These are phyloP conservation scores for Desoria tigrina DNA, from an alignment of 2,888 invertebrate genomes.

Conservation along the genomic window DNA sequence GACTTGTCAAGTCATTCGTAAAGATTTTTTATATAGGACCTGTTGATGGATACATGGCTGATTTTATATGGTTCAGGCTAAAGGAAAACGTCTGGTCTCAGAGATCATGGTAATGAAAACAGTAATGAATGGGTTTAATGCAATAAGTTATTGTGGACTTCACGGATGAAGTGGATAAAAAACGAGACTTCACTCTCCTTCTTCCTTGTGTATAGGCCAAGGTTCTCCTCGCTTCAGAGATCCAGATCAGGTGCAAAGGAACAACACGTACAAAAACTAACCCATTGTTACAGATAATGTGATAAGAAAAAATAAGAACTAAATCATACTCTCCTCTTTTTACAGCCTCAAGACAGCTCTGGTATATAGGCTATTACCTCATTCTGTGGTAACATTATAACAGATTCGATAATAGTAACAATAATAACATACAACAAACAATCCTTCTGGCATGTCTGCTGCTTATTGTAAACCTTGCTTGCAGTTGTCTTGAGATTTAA, in stretches of 20 bases:
- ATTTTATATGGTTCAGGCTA: too few relatives aligned
- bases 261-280: constrained; percentile 14
- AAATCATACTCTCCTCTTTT: not conserved
- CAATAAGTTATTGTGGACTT: constrained; percentile 1
- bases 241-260: constrained; percentile 47
- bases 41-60: not conserved
- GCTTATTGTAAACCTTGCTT: too few relatives aligned
- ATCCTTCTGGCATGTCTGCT: too few relatives aligned
- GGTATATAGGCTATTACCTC: too few relatives aligned
- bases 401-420: too few relatives aligned
- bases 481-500: too few relatives aligned
- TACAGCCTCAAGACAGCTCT: not conserved
- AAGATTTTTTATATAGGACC: not conserved
- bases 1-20: constrained; percentile 6
- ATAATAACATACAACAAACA: too few relatives aligned
- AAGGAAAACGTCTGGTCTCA: too few relatives aligned
- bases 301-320: not conserved
- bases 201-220: constrained; percentile 49
- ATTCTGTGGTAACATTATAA: too few relatives aligned
- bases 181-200: constrained; percentile 40
- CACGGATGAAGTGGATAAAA: constrained; percentile 18
- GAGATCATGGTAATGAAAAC: constrained; percentile 4
- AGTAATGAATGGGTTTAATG: constrained; percentile 11
- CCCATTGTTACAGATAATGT: constrained; percentile 35
- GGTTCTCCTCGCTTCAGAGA: constrained; percentile 50